phyloP scores from a whole-genome alignment of 2,113 vertebrate genomes.

The Benitochromis conjunctus region DNA sequence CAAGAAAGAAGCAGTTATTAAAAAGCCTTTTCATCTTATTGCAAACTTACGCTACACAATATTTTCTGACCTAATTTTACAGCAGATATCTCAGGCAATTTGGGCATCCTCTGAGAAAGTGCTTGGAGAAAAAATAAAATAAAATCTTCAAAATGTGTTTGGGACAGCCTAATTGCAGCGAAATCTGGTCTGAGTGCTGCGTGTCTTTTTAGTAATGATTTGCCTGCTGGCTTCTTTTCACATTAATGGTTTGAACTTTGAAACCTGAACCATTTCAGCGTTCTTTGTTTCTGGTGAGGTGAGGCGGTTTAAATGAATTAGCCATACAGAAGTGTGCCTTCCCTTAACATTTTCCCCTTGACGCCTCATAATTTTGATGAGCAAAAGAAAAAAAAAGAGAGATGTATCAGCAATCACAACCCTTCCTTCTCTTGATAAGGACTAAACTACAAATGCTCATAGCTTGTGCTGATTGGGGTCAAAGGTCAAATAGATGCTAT shows the following conservation, averaged over 20 bases:
- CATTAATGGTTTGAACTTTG: neutral
- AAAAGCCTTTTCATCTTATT: slow-evolving; percentile 44
- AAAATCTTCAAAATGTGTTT: neutral
- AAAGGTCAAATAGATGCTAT: slow-evolving; percentile 34
- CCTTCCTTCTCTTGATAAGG: neutral
- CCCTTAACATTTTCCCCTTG: neutral
- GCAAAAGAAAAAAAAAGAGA: neutral
- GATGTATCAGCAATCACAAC: neutral
- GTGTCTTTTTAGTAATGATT: slow-evolving; percentile 14
- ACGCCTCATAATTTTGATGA: neutral
- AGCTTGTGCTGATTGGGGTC: neutral
- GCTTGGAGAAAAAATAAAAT: neutral
- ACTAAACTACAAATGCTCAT: neutral
- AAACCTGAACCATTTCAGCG: neutral
- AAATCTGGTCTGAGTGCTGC: neutral
- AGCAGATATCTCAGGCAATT: slow-evolving; percentile 11
- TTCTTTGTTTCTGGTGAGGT: neutral
- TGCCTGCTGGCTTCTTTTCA: neutral
- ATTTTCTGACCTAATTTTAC: slow-evolving; percentile 53
- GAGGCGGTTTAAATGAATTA: neutral
- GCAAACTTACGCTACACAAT: slow-evolving; percentile 36
- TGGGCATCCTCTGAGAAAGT: slow-evolving; percentile 8
- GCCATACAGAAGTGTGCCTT: neutral
- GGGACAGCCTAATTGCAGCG: slow-evolving; percentile 11
- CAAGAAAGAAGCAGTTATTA: neutral